These are phyloP conservation scores for Etia nguti DNA, from an alignment of 2,113 vertebrate species.

Conservation along the genomic window DNA sequence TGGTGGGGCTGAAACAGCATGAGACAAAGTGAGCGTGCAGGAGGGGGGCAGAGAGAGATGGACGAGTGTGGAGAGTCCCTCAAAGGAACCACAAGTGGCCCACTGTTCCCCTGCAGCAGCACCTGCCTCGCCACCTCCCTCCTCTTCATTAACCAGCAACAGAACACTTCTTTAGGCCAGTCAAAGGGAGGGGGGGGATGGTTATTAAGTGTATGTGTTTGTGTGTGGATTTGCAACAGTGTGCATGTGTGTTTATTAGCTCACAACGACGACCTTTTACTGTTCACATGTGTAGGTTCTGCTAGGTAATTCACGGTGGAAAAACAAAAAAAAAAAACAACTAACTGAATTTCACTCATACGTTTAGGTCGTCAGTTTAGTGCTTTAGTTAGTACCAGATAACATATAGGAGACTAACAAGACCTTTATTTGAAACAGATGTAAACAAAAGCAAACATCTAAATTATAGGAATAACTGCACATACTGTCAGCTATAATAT, in stretches of 20 bases:
- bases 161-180: conserved; percentile 31
- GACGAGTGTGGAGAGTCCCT: conserved; percentile 36
- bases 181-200: background rate
- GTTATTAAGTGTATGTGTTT: background rate
- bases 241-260: background rate
- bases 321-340: background rate
- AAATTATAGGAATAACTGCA: background rate
- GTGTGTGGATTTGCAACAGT: background rate
- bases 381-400: background rate
- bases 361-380: background rate
- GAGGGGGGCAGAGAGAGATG: background rate
- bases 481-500: background rate
- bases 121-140: conserved; percentile 60
- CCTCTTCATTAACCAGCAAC: conserved; percentile 46
- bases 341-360: background rate
- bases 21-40: background rate
- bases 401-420: background rate
- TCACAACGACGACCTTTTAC: conserved; percentile 51
- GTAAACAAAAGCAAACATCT: background rate
- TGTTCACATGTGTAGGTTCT: background rate
- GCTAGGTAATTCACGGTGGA: background rate
- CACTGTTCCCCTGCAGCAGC: conserved; percentile 63
- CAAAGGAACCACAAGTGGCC: conserved; percentile 63
- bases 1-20: background rate
- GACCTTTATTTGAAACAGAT: background rate